Percentiles rank a stretch among this genome's conserved stretches.
phyloP scores from a whole-genome alignment of 2,888 invertebrate species.

The Tupiocoris notatus region DNA sequence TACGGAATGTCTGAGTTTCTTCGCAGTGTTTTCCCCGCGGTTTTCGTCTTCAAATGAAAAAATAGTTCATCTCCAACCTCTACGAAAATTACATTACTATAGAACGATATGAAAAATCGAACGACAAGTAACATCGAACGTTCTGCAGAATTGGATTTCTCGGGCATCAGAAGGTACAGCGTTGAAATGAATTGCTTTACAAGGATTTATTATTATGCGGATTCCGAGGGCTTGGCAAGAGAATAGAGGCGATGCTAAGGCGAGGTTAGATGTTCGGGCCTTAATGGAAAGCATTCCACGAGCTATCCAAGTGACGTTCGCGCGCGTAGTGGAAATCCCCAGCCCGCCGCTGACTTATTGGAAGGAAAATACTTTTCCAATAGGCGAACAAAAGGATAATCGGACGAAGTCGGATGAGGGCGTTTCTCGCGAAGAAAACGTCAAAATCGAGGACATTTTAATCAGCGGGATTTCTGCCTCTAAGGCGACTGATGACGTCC shows the following conservation, averaged over 20 bases:
- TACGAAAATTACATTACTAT: no score
- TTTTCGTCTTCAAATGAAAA: no score
- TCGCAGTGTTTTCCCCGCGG: no score
- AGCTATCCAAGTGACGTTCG: not conserved
- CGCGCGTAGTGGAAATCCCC: not conserved
- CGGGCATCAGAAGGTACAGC: not conserved
- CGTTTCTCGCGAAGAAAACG: slow-evolving; percentile 10
- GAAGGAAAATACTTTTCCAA: not conserved
- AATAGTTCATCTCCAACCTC: no score
- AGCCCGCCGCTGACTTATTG: not conserved
- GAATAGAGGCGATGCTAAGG: not conserved
- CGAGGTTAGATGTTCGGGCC: no score
- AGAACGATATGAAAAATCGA: no score
- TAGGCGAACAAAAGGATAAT: slow-evolving; percentile 16
- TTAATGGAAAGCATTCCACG: slow-evolving; percentile 14
- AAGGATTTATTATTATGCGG: not conserved
- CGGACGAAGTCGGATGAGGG: not conserved
- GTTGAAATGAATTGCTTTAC: not conserved
- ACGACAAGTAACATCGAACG: not conserved
- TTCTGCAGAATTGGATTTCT: no score
- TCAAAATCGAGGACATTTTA: slow-evolving; percentile 33
- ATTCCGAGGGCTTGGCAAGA: not conserved
- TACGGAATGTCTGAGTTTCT: no score
- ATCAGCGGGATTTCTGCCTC: slow-evolving; percentile 2
- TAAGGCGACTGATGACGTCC: not conserved